Evolutionary conservation across 1,140 invertebrate species (phyloP).

Genomic region (Drosophila simulans): DNA sequence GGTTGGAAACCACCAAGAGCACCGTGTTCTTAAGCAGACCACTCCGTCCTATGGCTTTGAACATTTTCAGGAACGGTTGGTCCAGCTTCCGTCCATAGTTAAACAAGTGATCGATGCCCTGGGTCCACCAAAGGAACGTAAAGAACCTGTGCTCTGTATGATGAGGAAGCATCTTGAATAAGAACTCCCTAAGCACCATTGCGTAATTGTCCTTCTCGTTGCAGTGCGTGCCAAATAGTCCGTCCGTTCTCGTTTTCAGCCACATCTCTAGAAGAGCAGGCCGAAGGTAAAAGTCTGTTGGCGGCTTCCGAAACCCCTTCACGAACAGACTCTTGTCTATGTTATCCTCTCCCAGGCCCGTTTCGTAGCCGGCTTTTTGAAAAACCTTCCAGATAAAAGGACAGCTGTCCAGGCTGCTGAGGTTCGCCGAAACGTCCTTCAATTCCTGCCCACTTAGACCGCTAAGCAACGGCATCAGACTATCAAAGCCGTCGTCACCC

Average conservation of each 20-base stretch:
- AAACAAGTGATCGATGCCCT: slow-evolving; percentile 90
- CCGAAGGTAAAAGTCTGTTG: slow-evolving; percentile 92
- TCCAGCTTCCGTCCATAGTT: slow-evolving; percentile 89
- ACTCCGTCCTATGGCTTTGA: slow-evolving; percentile 86
- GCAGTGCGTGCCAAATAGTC: slow-evolving; percentile 72
- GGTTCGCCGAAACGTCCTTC: slow-evolving; percentile 84
- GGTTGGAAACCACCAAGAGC: slow-evolving; percentile 94
- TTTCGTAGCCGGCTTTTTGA: slow-evolving; percentile 88
- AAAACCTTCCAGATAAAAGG: slow-evolving; percentile 92
- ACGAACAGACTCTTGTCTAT: slow-evolving; percentile 91
- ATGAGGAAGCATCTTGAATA: slow-evolving; percentile 85
- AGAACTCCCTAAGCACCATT: slow-evolving; percentile 85
- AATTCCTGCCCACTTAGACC: slow-evolving; percentile 86
- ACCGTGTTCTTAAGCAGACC: slow-evolving; percentile 88
- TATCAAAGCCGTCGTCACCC: slow-evolving; percentile 86
- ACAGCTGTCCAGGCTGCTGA: slow-evolving; percentile 86
- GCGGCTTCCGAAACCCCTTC: slow-evolving; percentile 90
- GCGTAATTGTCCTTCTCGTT: slow-evolving; percentile 86
- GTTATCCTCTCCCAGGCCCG: slow-evolving; percentile 91
- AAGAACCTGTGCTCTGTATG: slow-evolving; percentile 86
- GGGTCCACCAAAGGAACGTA: slow-evolving; percentile 91
- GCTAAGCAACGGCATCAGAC: slow-evolving; percentile 90
- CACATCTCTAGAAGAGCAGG: slow-evolving; percentile 89
- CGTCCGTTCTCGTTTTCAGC: slow-evolving; percentile 55
- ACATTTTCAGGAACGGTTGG: slow-evolving; percentile 85